These are phyloP conservation scores for Lasius platythorax DNA, from an alignment of 2,888 invertebrate species.

Conservation along the genomic window DNA sequence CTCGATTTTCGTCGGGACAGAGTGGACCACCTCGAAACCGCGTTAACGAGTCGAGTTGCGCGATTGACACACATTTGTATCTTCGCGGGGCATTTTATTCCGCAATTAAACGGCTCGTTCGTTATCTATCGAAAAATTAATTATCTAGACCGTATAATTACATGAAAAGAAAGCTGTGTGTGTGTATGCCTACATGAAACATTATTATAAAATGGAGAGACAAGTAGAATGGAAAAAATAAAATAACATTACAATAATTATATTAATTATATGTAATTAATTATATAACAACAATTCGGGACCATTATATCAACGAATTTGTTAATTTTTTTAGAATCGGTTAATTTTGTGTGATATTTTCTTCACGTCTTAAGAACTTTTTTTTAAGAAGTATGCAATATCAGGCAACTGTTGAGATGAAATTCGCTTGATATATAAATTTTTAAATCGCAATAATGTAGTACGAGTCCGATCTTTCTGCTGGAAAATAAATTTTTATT, in stretches of 20 bases:
- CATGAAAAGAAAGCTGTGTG: conserved; percentile 25
- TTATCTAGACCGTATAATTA: conserved; percentile 29
- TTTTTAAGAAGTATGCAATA: not conserved
- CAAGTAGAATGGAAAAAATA: not conserved
- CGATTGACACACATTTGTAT: conserved; percentile 70
- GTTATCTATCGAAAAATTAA: conserved; percentile 44
- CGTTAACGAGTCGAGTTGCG: conserved; percentile 57
- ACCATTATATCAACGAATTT: conserved; percentile 2
- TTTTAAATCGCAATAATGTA: not conserved
- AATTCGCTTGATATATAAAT: not conserved
- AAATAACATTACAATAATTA: not conserved
- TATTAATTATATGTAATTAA: no score
- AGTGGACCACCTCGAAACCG: conserved; percentile 69
- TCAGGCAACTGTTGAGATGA: not conserved
- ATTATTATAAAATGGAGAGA: not conserved
- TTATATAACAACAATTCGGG: no score
- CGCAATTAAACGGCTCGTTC: conserved; percentile 44
- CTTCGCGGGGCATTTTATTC: conserved; percentile 24
- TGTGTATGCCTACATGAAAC: not conserved
- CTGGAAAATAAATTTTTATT: not conserved
- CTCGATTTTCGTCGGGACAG: conserved; percentile 61
- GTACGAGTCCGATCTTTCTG: not conserved
- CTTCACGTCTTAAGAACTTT: not conserved
- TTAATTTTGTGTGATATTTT: conserved; percentile 3
- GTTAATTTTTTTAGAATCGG: not conserved